Percentiles rank a stretch among this genome's conserved stretches.
Evolutionary conservation across 1,140 invertebrate species (phyloP).

Genomic region (Papilio machaon): DNA sequence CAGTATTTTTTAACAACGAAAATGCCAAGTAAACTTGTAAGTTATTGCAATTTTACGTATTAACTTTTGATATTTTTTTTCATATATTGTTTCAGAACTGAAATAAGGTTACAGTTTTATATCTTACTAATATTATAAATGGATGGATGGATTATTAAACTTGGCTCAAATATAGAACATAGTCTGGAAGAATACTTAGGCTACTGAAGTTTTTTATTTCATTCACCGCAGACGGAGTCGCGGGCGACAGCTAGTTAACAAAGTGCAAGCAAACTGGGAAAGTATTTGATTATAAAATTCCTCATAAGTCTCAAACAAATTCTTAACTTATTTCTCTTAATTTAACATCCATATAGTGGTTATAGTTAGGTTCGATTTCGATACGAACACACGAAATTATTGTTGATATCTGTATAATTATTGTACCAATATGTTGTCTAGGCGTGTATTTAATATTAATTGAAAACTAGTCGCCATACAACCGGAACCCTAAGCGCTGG

Average conservation of each 20-base stretch:
- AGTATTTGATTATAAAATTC: neutral
- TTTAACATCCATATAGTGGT: neutral
- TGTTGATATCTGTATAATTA: slow-evolving; percentile 24
- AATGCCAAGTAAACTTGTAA: too few relatives aligned
- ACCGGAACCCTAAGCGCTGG: slow-evolving; percentile 59
- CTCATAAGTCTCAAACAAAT: neutral
- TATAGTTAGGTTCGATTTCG: slow-evolving; percentile 7
- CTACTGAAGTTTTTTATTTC: too few relatives aligned
- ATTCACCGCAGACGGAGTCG: too few relatives aligned
- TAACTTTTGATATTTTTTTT: too few relatives aligned
- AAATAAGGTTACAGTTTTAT: too few relatives aligned
- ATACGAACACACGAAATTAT: slow-evolving; percentile 23
- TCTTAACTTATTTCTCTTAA: neutral
- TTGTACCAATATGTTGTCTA: slow-evolving; percentile 28
- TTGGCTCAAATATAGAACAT: too few relatives aligned
- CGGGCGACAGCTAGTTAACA: too few relatives aligned
- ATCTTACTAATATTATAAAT: too few relatives aligned
- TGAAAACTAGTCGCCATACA: slow-evolving; percentile 33
- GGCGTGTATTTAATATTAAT: slow-evolving; percentile 33
- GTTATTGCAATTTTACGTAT: too few relatives aligned
- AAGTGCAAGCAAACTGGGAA: neutral
- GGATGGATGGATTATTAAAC: too few relatives aligned
- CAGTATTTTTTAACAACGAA: neutral
- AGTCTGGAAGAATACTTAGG: too few relatives aligned
- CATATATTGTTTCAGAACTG: too few relatives aligned